Evolutionary conservation across 2,888 invertebrate genomes (phyloP).

Genomic region (Drosophila austrosaltans): DNA sequence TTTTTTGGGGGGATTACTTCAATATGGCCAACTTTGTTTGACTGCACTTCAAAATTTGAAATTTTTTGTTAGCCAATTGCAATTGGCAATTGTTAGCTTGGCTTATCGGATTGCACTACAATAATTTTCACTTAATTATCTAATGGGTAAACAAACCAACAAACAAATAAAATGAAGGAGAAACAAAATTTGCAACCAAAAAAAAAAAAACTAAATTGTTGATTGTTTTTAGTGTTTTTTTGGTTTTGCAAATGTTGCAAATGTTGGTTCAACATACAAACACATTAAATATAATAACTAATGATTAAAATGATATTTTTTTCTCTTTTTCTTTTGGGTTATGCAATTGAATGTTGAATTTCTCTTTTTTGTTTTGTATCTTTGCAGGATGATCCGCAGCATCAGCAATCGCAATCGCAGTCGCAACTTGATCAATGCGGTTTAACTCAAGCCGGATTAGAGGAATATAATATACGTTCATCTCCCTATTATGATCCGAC

Average conservation of each 20-base stretch:
- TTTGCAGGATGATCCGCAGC: constrained; percentile 82
- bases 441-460: constrained; percentile 88
- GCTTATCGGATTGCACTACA: constrained; percentile 64
- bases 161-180: constrained; percentile 24
- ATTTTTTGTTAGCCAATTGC: constrained; percentile 19
- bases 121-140: constrained; percentile 81
- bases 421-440: constrained; percentile 79
- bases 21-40: constrained; percentile 22
- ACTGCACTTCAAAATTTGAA: constrained; percentile 68
- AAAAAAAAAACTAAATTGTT: constrained; percentile 13
- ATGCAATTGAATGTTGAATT: constrained; percentile 57
- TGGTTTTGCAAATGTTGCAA: constrained; percentile 63
- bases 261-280: constrained; percentile 53
- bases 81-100: constrained; percentile 35
- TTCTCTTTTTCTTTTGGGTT: constrained; percentile 24
- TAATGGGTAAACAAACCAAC: constrained; percentile 54
- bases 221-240: constrained; percentile 15
- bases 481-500: constrained; percentile 85
- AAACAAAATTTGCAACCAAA: constrained; percentile 10
- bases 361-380: constrained; percentile 16
- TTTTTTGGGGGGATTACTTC: constrained; percentile 10
- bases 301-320: constrained; percentile 55
- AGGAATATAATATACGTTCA: constrained; percentile 87
- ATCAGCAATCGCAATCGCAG: constrained; percentile 41
- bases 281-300: constrained; percentile 9